Conservation (phyloP, 2,797 vertebrate species). For the Acrossocheilus fasciatus region DNA sequence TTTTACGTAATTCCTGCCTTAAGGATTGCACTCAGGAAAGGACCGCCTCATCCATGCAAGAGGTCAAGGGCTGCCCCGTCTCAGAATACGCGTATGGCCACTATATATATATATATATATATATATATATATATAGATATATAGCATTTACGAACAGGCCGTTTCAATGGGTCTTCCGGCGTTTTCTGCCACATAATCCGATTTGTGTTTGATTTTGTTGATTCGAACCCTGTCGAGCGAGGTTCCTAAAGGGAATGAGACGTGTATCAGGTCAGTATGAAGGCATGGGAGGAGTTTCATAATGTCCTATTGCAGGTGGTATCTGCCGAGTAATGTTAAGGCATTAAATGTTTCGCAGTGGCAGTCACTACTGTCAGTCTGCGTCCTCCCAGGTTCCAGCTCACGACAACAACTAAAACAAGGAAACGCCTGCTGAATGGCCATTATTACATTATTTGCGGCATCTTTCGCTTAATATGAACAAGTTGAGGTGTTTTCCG, state of each 20-base stretch:
- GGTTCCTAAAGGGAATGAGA: slow-evolving; percentile 1
- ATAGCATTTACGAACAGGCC: slow-evolving; percentile 3
- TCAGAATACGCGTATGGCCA: slow-evolving; percentile 29
- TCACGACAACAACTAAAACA: slow-evolving; percentile 30
- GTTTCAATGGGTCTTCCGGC: not conserved
- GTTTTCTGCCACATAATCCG: slow-evolving; percentile 10
- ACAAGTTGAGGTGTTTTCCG: slow-evolving; percentile 16
- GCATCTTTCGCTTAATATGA: slow-evolving; percentile 3
- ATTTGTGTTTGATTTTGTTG: slow-evolving; percentile 2
- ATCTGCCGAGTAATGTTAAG: slow-evolving; percentile 72
- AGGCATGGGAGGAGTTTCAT: slow-evolving; percentile 43
- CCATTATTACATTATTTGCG: not conserved
- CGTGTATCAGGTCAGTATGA: slow-evolving; percentile 10
- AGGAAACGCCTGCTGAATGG: slow-evolving; percentile 30
- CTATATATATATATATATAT: not conserved
- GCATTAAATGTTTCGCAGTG: slow-evolving; percentile 71
- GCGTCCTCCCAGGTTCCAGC: slow-evolving; percentile 37
- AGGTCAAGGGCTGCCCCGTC: slow-evolving; percentile 55
- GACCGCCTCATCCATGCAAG: slow-evolving; percentile 57
- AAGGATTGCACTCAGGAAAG: slow-evolving; percentile 4
- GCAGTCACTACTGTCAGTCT: slow-evolving; percentile 48
- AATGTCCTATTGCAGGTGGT: slow-evolving; percentile 48
- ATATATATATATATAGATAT: too few species aligned
- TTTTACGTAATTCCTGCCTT: slow-evolving; percentile 20
- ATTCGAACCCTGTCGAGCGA: not conserved